A percentile compares a stretch with the other conserved stretches of the same genome.
Evolutionary conservation across 2,888 invertebrate genomes (phyloP).

Genomic region (Trichogramma dendrolimi): DNA sequence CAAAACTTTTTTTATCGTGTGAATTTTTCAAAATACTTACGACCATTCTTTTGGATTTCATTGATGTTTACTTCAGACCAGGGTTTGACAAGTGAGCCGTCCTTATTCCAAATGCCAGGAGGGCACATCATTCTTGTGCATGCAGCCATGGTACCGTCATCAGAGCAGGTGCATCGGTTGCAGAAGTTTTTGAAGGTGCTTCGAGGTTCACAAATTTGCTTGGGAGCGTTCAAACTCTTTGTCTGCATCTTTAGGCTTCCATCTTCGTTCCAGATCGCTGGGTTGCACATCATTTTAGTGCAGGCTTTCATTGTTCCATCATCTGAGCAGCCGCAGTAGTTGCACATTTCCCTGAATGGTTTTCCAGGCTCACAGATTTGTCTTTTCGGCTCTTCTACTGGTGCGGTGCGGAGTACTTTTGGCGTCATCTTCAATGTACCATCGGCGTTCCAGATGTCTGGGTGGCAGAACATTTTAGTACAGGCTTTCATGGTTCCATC

Average conservation of each 20-base stretch:
- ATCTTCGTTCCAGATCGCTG: conserved; percentile 55
- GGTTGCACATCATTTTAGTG: conserved; percentile 49
- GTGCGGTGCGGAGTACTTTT: too few relatives aligned
- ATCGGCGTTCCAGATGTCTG: conserved; percentile 4
- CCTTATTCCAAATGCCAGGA: conserved; percentile 4
- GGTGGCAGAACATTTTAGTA: conserved; percentile 17
- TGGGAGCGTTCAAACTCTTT: conserved; percentile 33
- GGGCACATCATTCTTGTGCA: conserved; percentile 50
- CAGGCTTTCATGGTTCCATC: conserved; percentile 7
- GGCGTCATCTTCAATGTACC: not conserved
- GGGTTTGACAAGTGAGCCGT: not conserved
- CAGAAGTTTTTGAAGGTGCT: conserved; percentile 49
- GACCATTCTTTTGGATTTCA: too few relatives aligned
- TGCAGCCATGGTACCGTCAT: conserved; percentile 53
- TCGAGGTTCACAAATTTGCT: conserved; percentile 21
- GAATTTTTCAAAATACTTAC: too few relatives aligned
- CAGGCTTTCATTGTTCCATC: conserved; percentile 38
- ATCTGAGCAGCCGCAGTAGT: conserved; percentile 55
- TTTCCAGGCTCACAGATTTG: conserved; percentile 34
- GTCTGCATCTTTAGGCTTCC: conserved; percentile 55
- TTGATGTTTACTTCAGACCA: too few relatives aligned
- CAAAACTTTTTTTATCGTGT: too few relatives aligned
- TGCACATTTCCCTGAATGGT: conserved; percentile 53
- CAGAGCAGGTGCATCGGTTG: conserved; percentile 56
- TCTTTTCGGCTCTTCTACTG: not conserved